phyloP scores from a whole-genome alignment of 2,113 vertebrate genomes.

The Platycercus adscitus region DNA sequence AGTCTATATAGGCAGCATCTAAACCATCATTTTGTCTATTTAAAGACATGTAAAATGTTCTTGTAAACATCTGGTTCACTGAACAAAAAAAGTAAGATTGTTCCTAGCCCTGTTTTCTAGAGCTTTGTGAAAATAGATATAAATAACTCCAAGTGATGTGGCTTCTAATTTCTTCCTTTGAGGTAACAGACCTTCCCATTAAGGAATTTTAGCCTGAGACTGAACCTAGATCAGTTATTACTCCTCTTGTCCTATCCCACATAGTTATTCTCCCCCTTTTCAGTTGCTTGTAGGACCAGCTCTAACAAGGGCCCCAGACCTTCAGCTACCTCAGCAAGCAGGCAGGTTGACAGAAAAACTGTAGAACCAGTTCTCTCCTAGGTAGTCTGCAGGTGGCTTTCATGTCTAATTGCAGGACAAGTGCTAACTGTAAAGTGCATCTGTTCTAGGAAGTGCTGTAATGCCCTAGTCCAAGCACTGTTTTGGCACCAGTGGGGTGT shows the following conservation, averaged over 20 bases:
- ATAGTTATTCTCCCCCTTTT: not conserved
- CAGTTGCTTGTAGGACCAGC: not conserved
- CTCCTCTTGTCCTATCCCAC: not conserved
- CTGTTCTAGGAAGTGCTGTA: not conserved
- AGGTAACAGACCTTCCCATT: not conserved
- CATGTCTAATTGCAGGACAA: not conserved
- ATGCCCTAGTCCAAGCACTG: no score
- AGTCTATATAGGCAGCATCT: not conserved
- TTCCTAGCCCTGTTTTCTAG: not conserved
- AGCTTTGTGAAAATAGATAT: not conserved
- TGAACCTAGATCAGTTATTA: not conserved
- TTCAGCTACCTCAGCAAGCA: not conserved
- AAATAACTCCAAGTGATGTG: not conserved
- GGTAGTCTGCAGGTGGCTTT: not conserved
- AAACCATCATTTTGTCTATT: not conserved
- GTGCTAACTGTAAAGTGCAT: not conserved
- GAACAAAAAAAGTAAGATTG: not conserved
- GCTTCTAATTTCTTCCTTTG: not conserved
- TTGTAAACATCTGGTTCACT: not conserved
- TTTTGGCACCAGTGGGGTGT: not conserved
- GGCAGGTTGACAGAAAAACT: not conserved
- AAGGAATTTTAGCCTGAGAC: not conserved
- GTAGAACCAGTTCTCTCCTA: not conserved
- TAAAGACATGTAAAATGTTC: not conserved
- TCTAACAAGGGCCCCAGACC: not conserved